Base-by-base conservation (phyloP, 2,113 vertebrate species). In the Austrofundulus limnaeus region DNA sequence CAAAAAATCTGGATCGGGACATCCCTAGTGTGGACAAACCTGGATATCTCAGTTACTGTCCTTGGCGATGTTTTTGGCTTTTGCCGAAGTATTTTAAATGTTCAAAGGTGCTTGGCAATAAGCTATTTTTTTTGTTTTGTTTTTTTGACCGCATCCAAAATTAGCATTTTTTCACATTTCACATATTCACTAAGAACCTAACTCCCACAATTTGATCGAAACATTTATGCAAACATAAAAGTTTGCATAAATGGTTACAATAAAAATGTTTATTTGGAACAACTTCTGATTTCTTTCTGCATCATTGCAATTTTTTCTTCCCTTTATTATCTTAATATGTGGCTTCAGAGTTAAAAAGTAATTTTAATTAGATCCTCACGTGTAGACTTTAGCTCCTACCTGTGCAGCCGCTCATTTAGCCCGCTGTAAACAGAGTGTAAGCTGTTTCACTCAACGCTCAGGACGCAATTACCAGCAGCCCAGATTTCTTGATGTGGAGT, bases 401-500 rank as follows among this genome's bases (percentile, higher is more conserved):
- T 57, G 74, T 65, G 58, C 62, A 47, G 73, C 65, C 73, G 70
- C 66, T 85, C 78, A 85, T 78, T 80, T 80, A 78, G 58, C 61
- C 73, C 71, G 68, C 61, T 55, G 31, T 82, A 79, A 78, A 82
- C 68, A 67, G 58, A 52, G 64, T 72, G 65, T 57, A 63, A 77
- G 65, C 63, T 48, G 51, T 71, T 82, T 72, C 73, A 72, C 76
- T 81, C 75, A 69, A 52, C 72, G 55, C 73, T 82, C 66, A 65
- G 78, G 66, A 72, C 39, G 66, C 82, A 84, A 77, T 84, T 84
- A 85, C 68, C 59, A 72, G 68, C 78, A 68, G 80, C 67, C 72
- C 77, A 79, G 75, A 81, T 82, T 78, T 75, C 70, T 82, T 75
- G 77, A 64, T 83, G 64, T 55, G 60, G 54, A 81, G 70, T 65